These are phyloP conservation scores for Cyprinella venusta DNA, from an alignment of 2,797 vertebrate species.

Conservation along the genomic window DNA sequence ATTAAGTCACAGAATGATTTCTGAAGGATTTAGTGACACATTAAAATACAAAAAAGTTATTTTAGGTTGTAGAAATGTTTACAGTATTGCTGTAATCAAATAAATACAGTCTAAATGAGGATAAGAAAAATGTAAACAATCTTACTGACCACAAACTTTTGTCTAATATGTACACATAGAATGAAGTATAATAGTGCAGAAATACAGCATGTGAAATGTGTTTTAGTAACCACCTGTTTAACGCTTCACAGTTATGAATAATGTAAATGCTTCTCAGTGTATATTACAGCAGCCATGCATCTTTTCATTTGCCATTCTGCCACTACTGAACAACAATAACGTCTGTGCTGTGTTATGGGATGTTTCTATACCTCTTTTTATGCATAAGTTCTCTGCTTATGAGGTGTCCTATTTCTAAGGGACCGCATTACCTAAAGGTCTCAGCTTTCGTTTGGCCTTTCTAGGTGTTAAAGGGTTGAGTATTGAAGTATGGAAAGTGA, in stretches of 20 bases:
- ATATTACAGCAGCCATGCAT: slow-evolving; percentile 39
- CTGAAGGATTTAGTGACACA: neutral
- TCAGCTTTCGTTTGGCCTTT: slow-evolving; percentile 36
- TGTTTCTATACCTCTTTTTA: slow-evolving; percentile 34
- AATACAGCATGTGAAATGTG: neutral
- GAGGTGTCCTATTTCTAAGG: slow-evolving; percentile 39
- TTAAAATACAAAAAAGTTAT: neutral
- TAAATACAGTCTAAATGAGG: neutral
- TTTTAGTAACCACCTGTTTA: slow-evolving; percentile 19
- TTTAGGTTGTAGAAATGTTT: neutral
- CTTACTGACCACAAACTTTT: neutral
- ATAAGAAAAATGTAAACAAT: neutral
- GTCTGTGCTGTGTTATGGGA: neutral
- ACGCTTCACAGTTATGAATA: slow-evolving; percentile 34
- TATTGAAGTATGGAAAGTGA: slow-evolving; percentile 32
- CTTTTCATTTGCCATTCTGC: slow-evolving; percentile 25
- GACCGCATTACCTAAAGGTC: slow-evolving; percentile 26
- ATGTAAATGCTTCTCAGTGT: slow-evolving; percentile 35
- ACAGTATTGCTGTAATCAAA: neutral
- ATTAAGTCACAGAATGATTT: neutral
- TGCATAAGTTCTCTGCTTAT: neutral
- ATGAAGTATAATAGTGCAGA: neutral
- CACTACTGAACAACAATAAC: neutral
- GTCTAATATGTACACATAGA: neutral
- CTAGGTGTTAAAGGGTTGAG: slow-evolving; percentile 4